Conservation (phyloP, 2,113 vertebrate genomes). For the Vireo altiloquus region DNA sequence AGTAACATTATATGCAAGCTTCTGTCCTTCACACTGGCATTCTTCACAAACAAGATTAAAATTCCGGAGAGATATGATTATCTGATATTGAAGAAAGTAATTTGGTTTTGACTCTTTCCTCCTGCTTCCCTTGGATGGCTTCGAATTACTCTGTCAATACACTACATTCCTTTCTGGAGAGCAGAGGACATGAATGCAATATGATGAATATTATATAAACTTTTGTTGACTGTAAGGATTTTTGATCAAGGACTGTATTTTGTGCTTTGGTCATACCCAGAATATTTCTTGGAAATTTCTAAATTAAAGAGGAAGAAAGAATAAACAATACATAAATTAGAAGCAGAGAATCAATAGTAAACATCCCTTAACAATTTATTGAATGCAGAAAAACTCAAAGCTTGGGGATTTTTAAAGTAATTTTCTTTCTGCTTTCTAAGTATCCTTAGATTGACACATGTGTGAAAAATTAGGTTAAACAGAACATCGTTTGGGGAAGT, state of each 20-base stretch:
- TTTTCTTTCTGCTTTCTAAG: not conserved
- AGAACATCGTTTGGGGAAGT: not conserved
- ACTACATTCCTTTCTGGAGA: not conserved
- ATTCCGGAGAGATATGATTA: not conserved
- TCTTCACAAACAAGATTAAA: not conserved
- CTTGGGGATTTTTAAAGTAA: not conserved
- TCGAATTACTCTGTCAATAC: not conserved
- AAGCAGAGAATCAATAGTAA: not conserved
- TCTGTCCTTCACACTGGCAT: not conserved
- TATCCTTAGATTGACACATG: not conserved
- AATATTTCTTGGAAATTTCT: not conserved
- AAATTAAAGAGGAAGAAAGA: not conserved
- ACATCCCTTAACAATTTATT: not conserved
- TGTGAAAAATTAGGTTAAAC: not conserved
- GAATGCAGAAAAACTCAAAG: not conserved
- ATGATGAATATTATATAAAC: not conserved
- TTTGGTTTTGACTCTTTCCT: not conserved
- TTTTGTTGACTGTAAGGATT: not conserved
- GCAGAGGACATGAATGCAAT: not conserved
- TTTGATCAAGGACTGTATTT: not conserved
- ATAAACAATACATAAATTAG: not conserved
- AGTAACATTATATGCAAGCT: not conserved
- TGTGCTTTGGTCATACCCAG: not conserved
- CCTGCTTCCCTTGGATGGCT: not conserved
- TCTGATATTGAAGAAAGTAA: not conserved